These are phyloP conservation scores for Poeciliopsis infans DNA, from an alignment of 2,797 vertebrate genomes.

Conservation along the genomic window DNA sequence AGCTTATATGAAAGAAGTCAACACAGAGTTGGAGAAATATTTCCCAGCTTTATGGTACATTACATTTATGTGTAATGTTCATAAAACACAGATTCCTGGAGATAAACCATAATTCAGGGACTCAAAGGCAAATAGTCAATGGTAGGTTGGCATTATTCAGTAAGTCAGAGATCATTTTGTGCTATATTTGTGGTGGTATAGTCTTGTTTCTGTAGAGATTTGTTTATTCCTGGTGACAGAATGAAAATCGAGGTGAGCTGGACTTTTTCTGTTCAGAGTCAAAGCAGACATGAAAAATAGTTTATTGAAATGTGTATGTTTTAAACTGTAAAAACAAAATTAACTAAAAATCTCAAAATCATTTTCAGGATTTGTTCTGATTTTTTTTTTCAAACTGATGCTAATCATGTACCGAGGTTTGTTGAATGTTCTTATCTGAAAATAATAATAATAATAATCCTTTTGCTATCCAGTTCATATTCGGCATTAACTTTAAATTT, in stretches of 20 bases:
- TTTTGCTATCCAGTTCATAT: not conserved
- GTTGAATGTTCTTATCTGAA: not conserved
- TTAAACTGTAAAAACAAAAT: not conserved
- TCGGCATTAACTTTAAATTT: not conserved
- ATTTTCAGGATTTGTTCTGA: not conserved
- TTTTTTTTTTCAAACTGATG: not conserved
- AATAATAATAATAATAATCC: not conserved
- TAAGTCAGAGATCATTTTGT: conserved; percentile 5
- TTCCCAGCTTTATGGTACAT: too few species aligned
- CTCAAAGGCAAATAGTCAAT: too few species aligned
- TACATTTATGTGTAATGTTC: too few species aligned
- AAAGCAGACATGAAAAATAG: not conserved
- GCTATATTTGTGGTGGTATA: not conserved
- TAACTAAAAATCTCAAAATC: not conserved
- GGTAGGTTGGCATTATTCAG: not conserved
- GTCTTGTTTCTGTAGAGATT: not conserved
- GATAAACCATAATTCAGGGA: too few species aligned
- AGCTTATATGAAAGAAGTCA: too few species aligned
- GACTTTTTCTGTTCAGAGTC: not conserved
- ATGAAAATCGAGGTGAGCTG: not conserved
- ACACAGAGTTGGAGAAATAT: too few species aligned
- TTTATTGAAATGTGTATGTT: not conserved
- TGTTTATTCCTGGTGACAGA: not conserved
- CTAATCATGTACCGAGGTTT: not conserved
- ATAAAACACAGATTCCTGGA: too few species aligned